Conservation (phyloP, 1,140 invertebrate species). For the Riptortus pedestris region DNA sequence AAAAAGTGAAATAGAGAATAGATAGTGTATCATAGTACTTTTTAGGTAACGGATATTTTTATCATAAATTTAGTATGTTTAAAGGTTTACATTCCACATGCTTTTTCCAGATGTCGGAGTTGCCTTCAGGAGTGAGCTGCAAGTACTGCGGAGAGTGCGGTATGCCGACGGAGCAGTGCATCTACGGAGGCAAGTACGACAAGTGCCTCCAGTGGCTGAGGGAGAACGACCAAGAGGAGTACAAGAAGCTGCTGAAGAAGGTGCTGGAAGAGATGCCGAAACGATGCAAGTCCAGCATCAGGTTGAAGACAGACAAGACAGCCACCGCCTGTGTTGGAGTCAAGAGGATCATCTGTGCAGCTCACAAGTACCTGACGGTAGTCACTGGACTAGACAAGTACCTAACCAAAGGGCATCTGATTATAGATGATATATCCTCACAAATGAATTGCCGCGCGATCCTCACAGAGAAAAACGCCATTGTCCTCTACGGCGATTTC, state of each 20-base stretch:
- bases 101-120: too few species aligned
- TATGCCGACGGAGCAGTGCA: background rate
- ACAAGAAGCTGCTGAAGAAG: background rate
- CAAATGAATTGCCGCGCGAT: too few species aligned
- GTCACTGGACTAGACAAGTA: background rate
- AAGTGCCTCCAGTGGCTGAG: background rate
- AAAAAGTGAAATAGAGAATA: too few species aligned
- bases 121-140: too few species aligned
- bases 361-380: background rate
- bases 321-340: background rate
- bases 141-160: background rate
- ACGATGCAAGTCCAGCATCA: background rate
- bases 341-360: background rate
- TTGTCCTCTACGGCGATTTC: too few species aligned
- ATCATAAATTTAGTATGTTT: too few species aligned
- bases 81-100: too few species aligned
- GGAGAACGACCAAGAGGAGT: background rate
- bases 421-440: too few species aligned
- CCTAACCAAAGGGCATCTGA: too few species aligned
- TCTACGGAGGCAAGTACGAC: background rate
- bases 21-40: too few species aligned
- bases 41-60: too few species aligned
- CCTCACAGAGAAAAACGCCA: too few species aligned
- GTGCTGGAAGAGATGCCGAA: background rate
- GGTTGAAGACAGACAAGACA: background rate